phyloP scores from a whole-genome alignment of 1,140 invertebrate species.

The Ceratosolen solmsi region DNA sequence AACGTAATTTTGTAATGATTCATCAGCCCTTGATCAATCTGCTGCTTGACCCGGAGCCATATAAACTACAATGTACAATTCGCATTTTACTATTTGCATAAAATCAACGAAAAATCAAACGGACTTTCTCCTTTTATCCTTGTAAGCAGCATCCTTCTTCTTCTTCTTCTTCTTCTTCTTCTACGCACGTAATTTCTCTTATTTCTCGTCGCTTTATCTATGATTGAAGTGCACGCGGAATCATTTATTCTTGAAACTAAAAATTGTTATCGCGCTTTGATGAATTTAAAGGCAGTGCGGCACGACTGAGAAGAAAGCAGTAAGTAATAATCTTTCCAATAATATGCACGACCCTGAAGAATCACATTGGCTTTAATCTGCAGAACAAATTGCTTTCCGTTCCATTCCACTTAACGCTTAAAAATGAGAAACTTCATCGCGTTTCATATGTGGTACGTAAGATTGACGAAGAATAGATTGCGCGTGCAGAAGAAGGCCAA shows the following conservation, averaged over 20 bases:
- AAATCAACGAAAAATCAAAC: not conserved
- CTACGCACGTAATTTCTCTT: too few relatives aligned
- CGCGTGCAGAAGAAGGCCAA: not conserved
- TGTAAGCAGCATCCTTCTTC: not conserved
- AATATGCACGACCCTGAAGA: not conserved
- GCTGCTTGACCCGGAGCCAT: too few relatives aligned
- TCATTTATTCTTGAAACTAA: not conserved
- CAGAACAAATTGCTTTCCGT: conserved; percentile 25
- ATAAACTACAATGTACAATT: not conserved
- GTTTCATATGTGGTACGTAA: not conserved
- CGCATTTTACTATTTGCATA: not conserved
- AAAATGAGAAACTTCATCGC: conserved; percentile 10
- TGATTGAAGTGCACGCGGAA: not conserved
- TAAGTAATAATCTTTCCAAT: not conserved
- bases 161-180: too few relatives aligned
- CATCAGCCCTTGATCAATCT: too few relatives aligned
- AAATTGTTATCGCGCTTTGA: not conserved
- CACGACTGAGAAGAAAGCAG: not conserved
- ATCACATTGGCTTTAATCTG: not conserved
- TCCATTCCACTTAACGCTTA: conserved; percentile 35
- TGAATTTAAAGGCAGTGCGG: not conserved
- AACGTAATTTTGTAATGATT: not conserved
- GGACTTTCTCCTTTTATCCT: not conserved
- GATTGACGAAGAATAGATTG: conserved; percentile 43
- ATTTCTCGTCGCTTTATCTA: not conserved